phyloP scores from a whole-genome alignment of 2,888 invertebrate genomes.

The Gerosis bhagava region DNA sequence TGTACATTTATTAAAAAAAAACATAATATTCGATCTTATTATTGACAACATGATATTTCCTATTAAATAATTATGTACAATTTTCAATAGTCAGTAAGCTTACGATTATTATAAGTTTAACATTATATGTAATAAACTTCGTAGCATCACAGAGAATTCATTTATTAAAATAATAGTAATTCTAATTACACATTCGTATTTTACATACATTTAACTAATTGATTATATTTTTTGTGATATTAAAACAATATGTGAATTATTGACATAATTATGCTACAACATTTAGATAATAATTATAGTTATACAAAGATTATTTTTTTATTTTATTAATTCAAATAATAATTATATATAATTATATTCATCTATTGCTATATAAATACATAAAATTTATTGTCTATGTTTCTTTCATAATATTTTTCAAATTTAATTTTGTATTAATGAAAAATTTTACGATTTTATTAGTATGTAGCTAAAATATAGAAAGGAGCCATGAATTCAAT shows the following conservation, averaged over 20 bases:
- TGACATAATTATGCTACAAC: too few species aligned
- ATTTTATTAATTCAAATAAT: too few species aligned
- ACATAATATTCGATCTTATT: background rate
- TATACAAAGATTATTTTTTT: too few species aligned
- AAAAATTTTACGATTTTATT: too few species aligned
- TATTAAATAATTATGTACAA: constrained; percentile 8
- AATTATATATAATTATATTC: too few species aligned
- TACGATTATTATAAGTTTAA: constrained; percentile 32
- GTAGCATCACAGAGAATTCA: constrained; percentile 80
- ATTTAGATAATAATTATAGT: too few species aligned
- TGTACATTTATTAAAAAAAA: constrained; percentile 35
- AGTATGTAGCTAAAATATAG: too few species aligned
- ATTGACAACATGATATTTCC: background rate
- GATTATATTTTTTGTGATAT: too few species aligned
- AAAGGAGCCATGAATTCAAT: background rate
- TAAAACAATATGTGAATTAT: too few species aligned
- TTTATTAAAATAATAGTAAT: constrained; percentile 35
- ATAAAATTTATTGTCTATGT: constrained; percentile 43
- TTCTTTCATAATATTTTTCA: constrained; percentile 33
- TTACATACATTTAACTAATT: too few species aligned
- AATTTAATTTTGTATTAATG: too few species aligned
- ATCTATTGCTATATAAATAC: background rate
- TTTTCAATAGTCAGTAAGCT: constrained; percentile 1
- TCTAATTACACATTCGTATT: constrained; percentile 29
- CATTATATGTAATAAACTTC: constrained; percentile 54